Base-by-base conservation (phyloP, 2,113 vertebrate species). In the Tautogolabrus adspersus region DNA sequence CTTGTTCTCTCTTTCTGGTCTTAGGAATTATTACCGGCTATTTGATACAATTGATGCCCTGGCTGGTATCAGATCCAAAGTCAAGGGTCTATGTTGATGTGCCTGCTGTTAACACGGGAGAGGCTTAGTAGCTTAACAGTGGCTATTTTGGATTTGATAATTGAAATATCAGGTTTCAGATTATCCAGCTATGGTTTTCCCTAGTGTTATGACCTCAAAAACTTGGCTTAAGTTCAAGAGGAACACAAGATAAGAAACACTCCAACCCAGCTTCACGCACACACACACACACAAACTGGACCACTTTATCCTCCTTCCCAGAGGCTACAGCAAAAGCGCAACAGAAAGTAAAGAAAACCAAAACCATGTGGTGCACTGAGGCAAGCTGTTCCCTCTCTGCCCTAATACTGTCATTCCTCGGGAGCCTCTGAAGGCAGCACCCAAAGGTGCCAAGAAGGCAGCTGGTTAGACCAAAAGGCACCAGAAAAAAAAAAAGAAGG, bases 111-210 rank as follows among this genome's bases (percentile, higher is more conserved):
- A 66, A 82, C 68, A 57, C 71, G 10, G 37, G 21, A 78, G 52
- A 57, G 4, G 70, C 57, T 34, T 26, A 49, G 74, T 57, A 2
- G 5, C 79, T 69, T 56, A 69, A 64, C 63, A 38, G 69, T 75
- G 71, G 64, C 82, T 67, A 69, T 63, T 83, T 85, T 62, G 30
- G 75, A 83, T 86, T 77, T 44, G 42, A 44, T 81, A 65, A 83
- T 74, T 82, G 75, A 82, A 86, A 86, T 77, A 84, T 87, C 66
- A 65, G 60, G 52, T 88, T 82, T 82, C 81, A 76, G 72, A 79
- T 56, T 34, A 66, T 47, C 49, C 67, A 11, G 21, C 67, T 49
- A 57, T 81, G 69, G 37, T 75, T 82, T 69, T 79, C 76, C 62
- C 75, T 12, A 0, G 68, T 63, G 72, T 77, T 54, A 49, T 64